Conservation (phyloP, 2,113 vertebrate species). For the cattle (Bos taurus) region ARS-UCD2.0 NC_037356.1:51070501-51071000, state of each 20-base stretch:
- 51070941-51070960: not conserved
- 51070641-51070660: not conserved
- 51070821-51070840: rapidly evolving
- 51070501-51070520: not conserved
- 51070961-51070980: too few relatives aligned
- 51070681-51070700: not conserved
- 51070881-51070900: not conserved
- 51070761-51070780: not conserved
- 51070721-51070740: not conserved
- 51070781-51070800: rapidly evolving
- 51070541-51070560: not conserved
- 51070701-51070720: not conserved
- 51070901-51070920: not conserved
- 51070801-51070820: not conserved
- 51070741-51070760: not conserved
- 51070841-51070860: not conserved
- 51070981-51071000: too few relatives aligned
- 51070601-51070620: not conserved
- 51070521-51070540: not conserved
- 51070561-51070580: rapidly evolving
- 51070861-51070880: not conserved
- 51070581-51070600: not conserved
- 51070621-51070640: not conserved
- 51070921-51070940: not conserved
- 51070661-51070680: not conserved